Conservation (phyloP, 2,888 invertebrate genomes). For the Phragmatobia fuliginosa region DNA sequence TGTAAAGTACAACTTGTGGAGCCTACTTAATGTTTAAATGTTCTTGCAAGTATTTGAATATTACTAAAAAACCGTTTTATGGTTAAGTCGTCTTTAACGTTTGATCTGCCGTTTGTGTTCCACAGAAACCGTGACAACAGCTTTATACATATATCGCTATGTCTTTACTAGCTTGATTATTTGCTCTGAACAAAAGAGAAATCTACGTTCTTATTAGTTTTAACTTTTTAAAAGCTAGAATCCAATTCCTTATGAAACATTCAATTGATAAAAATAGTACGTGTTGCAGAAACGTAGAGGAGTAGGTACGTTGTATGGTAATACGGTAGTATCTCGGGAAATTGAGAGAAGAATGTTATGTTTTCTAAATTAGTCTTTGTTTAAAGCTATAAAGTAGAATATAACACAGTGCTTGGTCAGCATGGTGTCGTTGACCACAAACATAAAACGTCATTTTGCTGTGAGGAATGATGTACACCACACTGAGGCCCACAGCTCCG, state of each 20-base stretch:
- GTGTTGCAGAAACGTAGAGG: neutral
- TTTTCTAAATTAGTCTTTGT: neutral
- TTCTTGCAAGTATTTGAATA: neutral
- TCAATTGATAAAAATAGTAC: too few relatives aligned
- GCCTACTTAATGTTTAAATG: neutral
- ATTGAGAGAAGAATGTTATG: neutral
- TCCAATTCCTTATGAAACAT: too few relatives aligned
- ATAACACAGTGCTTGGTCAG: neutral
- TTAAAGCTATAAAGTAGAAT: neutral
- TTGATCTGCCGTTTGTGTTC: neutral
- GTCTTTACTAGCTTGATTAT: too few relatives aligned
- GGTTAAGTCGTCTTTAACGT: neutral
- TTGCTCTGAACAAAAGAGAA: neutral
- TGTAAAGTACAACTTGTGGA: constrained; percentile 3
- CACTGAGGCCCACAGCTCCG: neutral
- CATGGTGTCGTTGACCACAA: neutral
- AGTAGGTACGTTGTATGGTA: too few relatives aligned
- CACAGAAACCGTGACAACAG: neutral
- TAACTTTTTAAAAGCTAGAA: neutral
- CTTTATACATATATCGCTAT: neutral
- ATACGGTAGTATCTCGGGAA: neutral
- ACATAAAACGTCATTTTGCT: neutral
- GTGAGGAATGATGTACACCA: neutral
- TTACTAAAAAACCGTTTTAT: neutral
- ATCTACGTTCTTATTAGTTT: neutral